Percentiles rank a stretch among this genome's conserved stretches.
phyloP scores from a whole-genome alignment of 2,888 invertebrate genomes.

The Drosophila limbata region DNA sequence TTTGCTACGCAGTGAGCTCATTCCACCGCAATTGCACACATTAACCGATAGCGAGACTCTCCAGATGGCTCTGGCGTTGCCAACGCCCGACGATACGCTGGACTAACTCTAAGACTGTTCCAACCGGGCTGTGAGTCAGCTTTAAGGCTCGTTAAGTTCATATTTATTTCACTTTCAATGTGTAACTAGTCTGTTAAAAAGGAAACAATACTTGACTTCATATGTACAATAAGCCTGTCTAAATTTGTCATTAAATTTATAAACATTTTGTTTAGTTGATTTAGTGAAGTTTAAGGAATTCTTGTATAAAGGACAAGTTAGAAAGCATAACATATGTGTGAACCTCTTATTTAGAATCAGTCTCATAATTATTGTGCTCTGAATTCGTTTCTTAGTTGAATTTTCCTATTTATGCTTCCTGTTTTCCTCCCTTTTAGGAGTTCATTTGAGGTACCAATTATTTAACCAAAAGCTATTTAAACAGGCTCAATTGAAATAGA shows the following conservation, averaged over 20 bases:
- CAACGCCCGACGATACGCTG: conserved; percentile 67
- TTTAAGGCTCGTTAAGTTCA: conserved; percentile 25
- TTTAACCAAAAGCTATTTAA: not conserved
- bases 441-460: too few species aligned
- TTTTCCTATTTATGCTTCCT: too few species aligned
- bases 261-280: too few species aligned
- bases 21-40: conserved; percentile 64
- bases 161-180: conserved; percentile 38
- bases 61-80: conserved; percentile 67
- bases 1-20: conserved; percentile 83
- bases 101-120: conserved; percentile 41
- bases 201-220: not conserved
- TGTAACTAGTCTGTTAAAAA: conserved; percentile 23
- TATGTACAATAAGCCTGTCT: conserved; percentile 16
- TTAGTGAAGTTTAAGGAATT: too few species aligned
- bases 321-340: too few species aligned
- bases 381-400: too few species aligned
- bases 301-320: too few species aligned
- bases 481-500: conserved; percentile 9
- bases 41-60: conserved; percentile 74
- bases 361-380: not conserved
- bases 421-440: too few species aligned
- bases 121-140: not conserved
- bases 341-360: too few species aligned
- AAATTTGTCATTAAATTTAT: conserved; percentile 15